Evolutionary conservation across 2,113 vertebrate species (phyloP), one percentile per base, ranked within the genome.

Genomic region (Oreochromis spilurus): DNA sequence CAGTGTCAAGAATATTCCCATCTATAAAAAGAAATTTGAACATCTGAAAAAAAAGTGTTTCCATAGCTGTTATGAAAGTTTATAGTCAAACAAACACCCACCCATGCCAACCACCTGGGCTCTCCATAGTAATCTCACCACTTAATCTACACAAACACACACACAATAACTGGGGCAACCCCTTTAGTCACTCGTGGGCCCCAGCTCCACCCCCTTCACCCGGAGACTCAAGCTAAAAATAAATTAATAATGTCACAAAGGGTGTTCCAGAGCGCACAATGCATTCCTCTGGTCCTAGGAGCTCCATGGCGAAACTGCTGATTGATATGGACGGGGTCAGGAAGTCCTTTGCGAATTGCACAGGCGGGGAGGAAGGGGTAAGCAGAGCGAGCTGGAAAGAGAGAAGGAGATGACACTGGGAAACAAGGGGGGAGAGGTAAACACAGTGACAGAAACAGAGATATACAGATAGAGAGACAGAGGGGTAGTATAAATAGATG

Each of bases 171-270:
- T 54, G 79, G 81, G 90, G 87, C 83, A 92, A 90, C 90, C 87
- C 81, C 57, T 81, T 70, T 19, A 84, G 79, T 83, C 90, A 87
- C 79, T 88, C 85, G 6, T n/a, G 24, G 88, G 92, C 85, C 89
- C 88, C 78, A 26, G 43, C 65, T 29, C 81, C 70, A 83, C 85
- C 91, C 78, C 89, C 81, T 79, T 82, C 67, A 65, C 83, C 81
- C 43, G 1, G 31, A 88, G 93, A 91, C 92, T 92, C 45, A 62
- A 45, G 85, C 92, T 95, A 94, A 96, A 96, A 95, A 96, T 94
- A 96, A 93, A 96, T 95, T 90, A 95, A 96, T 96, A 95, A 94
- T 93, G 88, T 83, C 92, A 95, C 95, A 94, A 96, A 93, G 90
- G 94, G 90, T 93, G 91, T 91, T 95, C 91, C 84, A 79, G 55